phyloP scores from a whole-genome alignment of 2,888 invertebrate genomes.

The Zygogramma bicolorata region DNA sequence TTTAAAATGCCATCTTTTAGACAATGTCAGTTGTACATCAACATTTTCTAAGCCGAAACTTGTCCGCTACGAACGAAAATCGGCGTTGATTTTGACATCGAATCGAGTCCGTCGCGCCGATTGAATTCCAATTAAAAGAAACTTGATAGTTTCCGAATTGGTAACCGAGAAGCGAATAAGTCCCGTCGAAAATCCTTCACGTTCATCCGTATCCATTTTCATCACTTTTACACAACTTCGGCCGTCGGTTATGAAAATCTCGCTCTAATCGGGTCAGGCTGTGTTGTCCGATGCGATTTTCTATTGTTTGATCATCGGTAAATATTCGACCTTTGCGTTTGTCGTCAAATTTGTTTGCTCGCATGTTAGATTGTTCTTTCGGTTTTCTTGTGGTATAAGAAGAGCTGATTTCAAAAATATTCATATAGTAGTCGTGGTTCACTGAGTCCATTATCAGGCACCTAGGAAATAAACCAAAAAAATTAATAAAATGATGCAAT shows the following conservation, averaged over 20 bases:
- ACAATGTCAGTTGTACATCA: no score
- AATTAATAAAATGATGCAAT: no score
- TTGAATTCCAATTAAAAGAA: constrained; percentile 32
- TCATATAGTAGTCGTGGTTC: no score
- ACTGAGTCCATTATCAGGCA: no score
- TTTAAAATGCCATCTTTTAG: no score
- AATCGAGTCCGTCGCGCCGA: background rate
- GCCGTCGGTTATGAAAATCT: background rate
- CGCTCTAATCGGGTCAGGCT: background rate
- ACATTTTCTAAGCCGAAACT: no score
- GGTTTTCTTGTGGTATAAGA: no score
- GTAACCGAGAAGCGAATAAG: constrained; percentile 13
- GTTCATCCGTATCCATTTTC: constrained; percentile 23
- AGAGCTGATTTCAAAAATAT: no score
- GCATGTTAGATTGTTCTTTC: no score
- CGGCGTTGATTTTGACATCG: background rate
- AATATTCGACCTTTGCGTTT: background rate
- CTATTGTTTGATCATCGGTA: background rate
- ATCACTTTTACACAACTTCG: constrained; percentile 23
- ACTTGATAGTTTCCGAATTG: constrained; percentile 15
- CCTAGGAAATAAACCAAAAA: no score
- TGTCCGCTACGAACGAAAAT: background rate
- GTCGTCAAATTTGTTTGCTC: no score
- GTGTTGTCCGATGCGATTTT: background rate
- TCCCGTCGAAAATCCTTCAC: constrained; percentile 22